Evolutionary conservation across 2,888 invertebrate species (phyloP).

Genomic region (Pilophorus perplexus): DNA sequence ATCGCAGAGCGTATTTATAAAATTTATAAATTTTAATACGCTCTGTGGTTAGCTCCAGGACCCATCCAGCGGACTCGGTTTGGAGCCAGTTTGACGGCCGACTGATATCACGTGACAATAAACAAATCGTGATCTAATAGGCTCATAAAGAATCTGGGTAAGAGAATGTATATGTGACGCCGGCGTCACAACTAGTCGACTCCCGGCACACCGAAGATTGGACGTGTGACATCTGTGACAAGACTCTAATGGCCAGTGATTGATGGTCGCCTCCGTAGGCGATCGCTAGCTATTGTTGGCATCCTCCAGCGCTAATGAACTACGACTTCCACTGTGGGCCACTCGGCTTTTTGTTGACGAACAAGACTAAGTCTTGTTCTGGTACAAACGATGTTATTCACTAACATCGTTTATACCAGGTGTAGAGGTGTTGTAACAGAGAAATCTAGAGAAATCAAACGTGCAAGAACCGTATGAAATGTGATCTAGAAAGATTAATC

Average conservation of each 20-base stretch:
- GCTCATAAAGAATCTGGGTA: constrained; percentile 20
- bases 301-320: constrained; percentile 27
- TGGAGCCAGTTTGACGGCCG: too few species aligned
- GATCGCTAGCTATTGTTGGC: constrained; percentile 17
- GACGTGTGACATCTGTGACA: constrained; percentile 21
- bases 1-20: too few species aligned
- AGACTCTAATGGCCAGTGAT: constrained; percentile 30
- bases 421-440: too few species aligned
- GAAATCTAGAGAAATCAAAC: too few species aligned
- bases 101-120: constrained; percentile 6
- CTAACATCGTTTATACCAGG: too few species aligned
- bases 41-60: too few species aligned
- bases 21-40: too few species aligned
- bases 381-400: too few species aligned
- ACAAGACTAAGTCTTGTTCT: too few species aligned
- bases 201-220: constrained; percentile 28
- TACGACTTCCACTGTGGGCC: constrained; percentile 23
- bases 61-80: too few species aligned
- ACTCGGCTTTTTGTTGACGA: constrained; percentile 4
- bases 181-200: constrained; percentile 18
- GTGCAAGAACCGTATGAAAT: too few species aligned
- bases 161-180: constrained; percentile 12
- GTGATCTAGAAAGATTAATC: too few species aligned
- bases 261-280: constrained; percentile 20
- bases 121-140: constrained; percentile 16